Conservation (phyloP, 1,140 invertebrate species). For the Conus betulinus region DNA sequence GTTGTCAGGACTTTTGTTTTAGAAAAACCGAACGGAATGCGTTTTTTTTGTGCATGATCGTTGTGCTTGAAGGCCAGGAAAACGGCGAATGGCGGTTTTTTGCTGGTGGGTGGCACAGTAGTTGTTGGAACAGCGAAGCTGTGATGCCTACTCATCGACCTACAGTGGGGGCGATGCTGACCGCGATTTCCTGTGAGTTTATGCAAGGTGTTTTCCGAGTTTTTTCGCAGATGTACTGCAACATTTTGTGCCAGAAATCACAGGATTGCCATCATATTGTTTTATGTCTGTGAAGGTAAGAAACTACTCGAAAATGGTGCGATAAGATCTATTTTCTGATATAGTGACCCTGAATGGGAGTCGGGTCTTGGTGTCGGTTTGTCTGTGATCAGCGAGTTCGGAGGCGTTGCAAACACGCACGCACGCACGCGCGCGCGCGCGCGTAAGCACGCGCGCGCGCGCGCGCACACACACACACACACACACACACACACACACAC, state of each 20-base stretch:
- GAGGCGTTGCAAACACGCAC: background rate
- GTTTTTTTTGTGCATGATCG: background rate
- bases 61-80: background rate
- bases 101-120: constrained; percentile 3
- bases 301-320: background rate
- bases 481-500: no score
- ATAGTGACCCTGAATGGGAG: background rate
- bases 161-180: constrained; percentile 1
- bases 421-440: no score
- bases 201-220: background rate
- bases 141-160: constrained; percentile 26
- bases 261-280: background rate
- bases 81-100: background rate
- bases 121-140: constrained; percentile 16
- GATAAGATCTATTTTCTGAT: background rate
- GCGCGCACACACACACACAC: no score
- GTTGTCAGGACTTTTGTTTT: background rate
- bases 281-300: background rate
- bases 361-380: background rate
- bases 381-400: background rate
- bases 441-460: no score
- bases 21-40: background rate
- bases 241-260: background rate
- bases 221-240: background rate
- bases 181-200: background rate